Conservation (phyloP, 2,797 vertebrate genomes). For the Adelosebastes latens region DNA sequence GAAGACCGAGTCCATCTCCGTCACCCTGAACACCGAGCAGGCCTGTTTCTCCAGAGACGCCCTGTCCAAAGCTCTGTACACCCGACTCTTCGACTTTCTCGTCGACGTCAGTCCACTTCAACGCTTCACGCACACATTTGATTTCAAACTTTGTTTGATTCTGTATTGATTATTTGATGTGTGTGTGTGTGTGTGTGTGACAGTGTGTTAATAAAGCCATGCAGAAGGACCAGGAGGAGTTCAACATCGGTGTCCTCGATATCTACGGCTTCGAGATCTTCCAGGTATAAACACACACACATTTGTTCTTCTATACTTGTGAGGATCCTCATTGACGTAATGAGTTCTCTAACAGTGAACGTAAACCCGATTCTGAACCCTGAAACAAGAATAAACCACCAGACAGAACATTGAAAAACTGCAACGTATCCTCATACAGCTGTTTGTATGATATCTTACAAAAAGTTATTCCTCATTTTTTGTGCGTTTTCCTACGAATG, state of each 20-base stretch:
- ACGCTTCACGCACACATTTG: background rate
- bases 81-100: conserved; percentile 86
- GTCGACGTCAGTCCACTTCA: conserved; percentile 78
- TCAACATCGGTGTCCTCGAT: conserved; percentile 87
- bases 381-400: background rate
- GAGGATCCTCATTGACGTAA: background rate
- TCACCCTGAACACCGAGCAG: conserved; percentile 87
- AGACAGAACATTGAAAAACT: no score
- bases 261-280: conserved; percentile 92
- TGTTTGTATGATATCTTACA: no score
- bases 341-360: background rate
- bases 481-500: no score
- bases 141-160: background rate
- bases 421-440: no score
- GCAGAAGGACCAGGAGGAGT: conserved; percentile 84
- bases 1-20: conserved; percentile 83
- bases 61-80: conserved; percentile 85
- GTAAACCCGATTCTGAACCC: background rate
- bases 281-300: conserved; percentile 74
- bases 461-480: no score
- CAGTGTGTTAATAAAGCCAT: conserved; percentile 88
- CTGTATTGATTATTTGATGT: background rate
- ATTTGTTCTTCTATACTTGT: background rate
- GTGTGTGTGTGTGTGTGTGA: background rate
- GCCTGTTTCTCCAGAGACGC: conserved; percentile 85